Evolutionary conservation across 2,888 invertebrate species (phyloP), one percentile per base, ranked within the genome.

Genomic region (Drosophila monieri): DNA sequence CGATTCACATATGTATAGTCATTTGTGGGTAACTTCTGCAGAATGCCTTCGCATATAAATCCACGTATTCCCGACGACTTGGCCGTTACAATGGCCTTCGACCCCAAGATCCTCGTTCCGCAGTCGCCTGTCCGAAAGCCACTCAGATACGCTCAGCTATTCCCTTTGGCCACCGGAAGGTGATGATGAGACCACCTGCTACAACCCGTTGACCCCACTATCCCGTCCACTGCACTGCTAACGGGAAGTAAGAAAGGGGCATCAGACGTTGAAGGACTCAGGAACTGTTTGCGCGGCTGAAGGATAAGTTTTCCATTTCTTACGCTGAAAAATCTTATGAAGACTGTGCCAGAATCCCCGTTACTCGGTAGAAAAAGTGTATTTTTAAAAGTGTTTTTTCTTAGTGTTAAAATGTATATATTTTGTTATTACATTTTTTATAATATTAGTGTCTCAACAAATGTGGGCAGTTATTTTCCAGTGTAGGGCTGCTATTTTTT

Each of bases 81-180:
- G 30, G 27, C 25, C 21, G 27, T 8, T 27, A 3, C 49, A 62
- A 54, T 51, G 44, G 62, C 30, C 62, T 72, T 69, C 15, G 18
- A 72, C 54, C 62, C 32, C 62, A 51, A 62, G 49, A 39, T 51
- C 39, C 54, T 69, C 73, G 64, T 51, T 72, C 62, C 69, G 54
- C 10, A 35, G 23, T 3, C 49, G 18, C 21, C 44, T 18, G 57
- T 56, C 44, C 43, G n/a, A 37, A 56, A 57, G 32, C 48, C 66
- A 66, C 57, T 69, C 57, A 56, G 49, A 43, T 57, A 43, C 54
- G 43, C 57, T 69, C 71, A 70, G 25, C 49, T 27, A 68, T 67
- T 41, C 57, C 46, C 46, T 67, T 66, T 66, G 48, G 27, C 54
- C 21, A 14, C 12, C 21, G 71, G 12, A 46, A 53, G 48, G 53